Base-by-base conservation (phyloP, 2,797 vertebrate genomes). In the Macrochelys suwanniensis region DNA sequence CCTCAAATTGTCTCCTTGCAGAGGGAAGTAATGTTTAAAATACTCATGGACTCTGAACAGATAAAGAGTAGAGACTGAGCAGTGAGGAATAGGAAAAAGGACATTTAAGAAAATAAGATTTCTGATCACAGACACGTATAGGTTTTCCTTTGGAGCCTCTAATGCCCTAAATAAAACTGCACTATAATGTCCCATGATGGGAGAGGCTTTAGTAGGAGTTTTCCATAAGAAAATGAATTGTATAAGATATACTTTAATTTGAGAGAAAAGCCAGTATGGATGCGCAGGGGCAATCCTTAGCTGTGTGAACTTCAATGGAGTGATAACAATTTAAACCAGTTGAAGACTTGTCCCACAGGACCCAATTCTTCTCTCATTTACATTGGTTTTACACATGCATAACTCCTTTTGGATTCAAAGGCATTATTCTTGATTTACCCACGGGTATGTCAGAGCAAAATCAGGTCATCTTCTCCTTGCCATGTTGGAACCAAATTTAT, bases 341-440 rank as follows among this genome's bases (percentile, higher is more conserved):
- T 54, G 80, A 57, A n/a, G 49, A 85, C 33, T 37, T 85, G 23
- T 80, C 83, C 85, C 78, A 42, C 78, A 79, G 21, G n/a, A 85
- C 84, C 88, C 91, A 93, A n/a, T 88, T 84, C 16, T 80, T 86
- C 23, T 92, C 56, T 89, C 45, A 88, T 96, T 94, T 91, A 49
- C 82, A 26, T 61, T 85, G 10, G 53, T 89, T 96, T 85, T 84
- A 93, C 85, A 23, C n/a, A 42, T 85, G 16, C 16, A 37, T 80
- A 74, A 65, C 88, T 86, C n/a, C 74, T 94, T 87, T 68, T 91
- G 31, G 47, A 82, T 85, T 94, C 87, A 68, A 80, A 84, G 61
- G 25, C 11, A 12, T 92, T 88, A 45, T 57, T 84, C 5, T 23
- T 0, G 0, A 56, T 93, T 92, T 95, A 45, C 47, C 25, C 26